Percentiles rank a stretch among this genome's conserved stretches.
phyloP scores from a whole-genome alignment of 2,113 vertebrate species.

The Sturnus vulgaris region DNA sequence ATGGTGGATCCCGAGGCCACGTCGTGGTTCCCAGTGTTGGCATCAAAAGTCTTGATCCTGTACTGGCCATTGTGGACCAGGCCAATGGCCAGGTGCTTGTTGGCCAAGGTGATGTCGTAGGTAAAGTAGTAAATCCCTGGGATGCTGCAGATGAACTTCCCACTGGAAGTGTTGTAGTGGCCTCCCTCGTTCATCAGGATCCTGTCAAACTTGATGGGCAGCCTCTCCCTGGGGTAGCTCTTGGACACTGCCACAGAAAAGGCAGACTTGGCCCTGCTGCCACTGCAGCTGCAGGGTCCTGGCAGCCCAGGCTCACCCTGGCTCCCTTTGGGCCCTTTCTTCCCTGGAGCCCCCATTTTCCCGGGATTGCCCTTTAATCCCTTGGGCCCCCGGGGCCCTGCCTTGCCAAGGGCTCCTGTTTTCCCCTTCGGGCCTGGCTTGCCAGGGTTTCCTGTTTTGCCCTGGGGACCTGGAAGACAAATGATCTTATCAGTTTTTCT shows the following conservation, averaged over 20 bases:
- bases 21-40: slow-evolving; percentile 93
- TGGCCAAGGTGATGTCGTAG: slow-evolving; percentile 94
- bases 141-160: slow-evolving; percentile 89
- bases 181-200: slow-evolving; percentile 92
- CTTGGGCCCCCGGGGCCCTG: slow-evolving; percentile 86
- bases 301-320: slow-evolving; percentile 77
- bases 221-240: slow-evolving; percentile 90
- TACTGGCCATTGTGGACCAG: slow-evolving; percentile 95
- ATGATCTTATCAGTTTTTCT: neutral
- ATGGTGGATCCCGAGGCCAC: slow-evolving; percentile 93
- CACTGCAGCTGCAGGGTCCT: slow-evolving; percentile 84
- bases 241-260: slow-evolving; percentile 93
- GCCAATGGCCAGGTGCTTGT: slow-evolving; percentile 94
- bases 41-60: slow-evolving; percentile 93
- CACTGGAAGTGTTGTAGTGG: slow-evolving; percentile 88
- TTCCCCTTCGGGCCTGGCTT: slow-evolving; percentile 87
- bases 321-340: slow-evolving; percentile 83
- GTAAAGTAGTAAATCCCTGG: slow-evolving; percentile 95
- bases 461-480: slow-evolving; percentile 75
- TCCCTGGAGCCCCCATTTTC: slow-evolving; percentile 71
- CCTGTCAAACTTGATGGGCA: slow-evolving; percentile 92
- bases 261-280: slow-evolving; percentile 80
- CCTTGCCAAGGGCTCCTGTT: slow-evolving; percentile 84
- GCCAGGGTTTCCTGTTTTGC: slow-evolving; percentile 85
- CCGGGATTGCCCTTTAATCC: slow-evolving; percentile 81